Evolutionary conservation across 2,888 invertebrate species (phyloP).

Genomic region (Pheosia gnoma): DNA sequence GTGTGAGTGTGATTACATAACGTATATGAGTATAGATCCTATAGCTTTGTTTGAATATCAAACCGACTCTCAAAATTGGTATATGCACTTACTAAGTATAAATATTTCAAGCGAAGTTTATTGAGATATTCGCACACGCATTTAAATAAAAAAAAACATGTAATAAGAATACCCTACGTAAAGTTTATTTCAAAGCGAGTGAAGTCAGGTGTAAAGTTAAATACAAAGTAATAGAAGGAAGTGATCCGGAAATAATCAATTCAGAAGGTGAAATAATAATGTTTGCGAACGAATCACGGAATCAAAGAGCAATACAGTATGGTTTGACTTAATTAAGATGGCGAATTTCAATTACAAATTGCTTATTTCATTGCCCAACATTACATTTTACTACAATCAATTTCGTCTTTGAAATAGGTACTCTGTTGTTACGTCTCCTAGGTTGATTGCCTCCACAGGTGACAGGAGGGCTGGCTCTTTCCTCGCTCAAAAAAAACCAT

Average conservation of each 20-base stretch:
- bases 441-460: too few species aligned
- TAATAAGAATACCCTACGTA: background rate
- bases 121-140: too few species aligned
- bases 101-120: too few species aligned
- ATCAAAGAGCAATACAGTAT: background rate
- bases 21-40: background rate
- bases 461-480: too few species aligned
- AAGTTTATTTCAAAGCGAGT: background rate
- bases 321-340: background rate
- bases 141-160: too few species aligned
- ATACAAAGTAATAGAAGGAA: constrained; percentile 9
- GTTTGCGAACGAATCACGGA: background rate
- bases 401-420: too few species aligned
- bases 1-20: background rate
- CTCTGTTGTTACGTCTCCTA: too few species aligned
- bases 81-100: too few species aligned
- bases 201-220: constrained; percentile 1
- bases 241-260: constrained; percentile 13
- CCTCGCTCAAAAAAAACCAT: too few species aligned
- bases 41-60: too few species aligned
- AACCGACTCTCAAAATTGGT: too few species aligned
- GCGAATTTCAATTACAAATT: constrained; percentile 1
- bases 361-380: background rate
- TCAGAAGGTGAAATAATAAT: constrained; percentile 7
- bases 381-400: background rate